These are phyloP conservation scores for Epinephelus moara DNA, from an alignment of 2,113 vertebrate species.

Conservation along the genomic window DNA sequence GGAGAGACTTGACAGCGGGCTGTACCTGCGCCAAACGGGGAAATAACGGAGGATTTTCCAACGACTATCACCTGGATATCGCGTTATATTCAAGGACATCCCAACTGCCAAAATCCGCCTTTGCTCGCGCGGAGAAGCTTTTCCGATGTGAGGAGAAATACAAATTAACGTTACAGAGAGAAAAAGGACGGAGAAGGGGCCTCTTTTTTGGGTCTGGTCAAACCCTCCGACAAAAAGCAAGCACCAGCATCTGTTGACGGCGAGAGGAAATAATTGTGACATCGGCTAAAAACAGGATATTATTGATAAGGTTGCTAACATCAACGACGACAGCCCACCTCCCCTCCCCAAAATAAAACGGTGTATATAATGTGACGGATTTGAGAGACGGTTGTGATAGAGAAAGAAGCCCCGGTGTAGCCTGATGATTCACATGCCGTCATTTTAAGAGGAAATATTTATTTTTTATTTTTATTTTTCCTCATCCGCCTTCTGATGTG, in stretches of 20 bases:
- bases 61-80: conserved; percentile 68
- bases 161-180: conserved; percentile 75
- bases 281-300: conserved; percentile 65
- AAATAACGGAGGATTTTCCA: conserved; percentile 74
- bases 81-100: conserved; percentile 71
- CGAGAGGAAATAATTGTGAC: conserved; percentile 66
- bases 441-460: conserved; percentile 82
- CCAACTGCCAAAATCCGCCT: conserved; percentile 55
- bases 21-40: conserved; percentile 72
- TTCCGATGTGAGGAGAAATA: conserved; percentile 81
- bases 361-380: conserved; percentile 71
- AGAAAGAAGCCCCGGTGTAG: conserved; percentile 66
- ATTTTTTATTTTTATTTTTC: conserved; percentile 56
- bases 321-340: conserved; percentile 20
- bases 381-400: conserved; percentile 32
- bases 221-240: conserved; percentile 53
- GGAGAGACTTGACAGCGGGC: conserved; percentile 81
- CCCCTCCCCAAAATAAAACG: neutral
- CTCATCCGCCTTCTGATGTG: conserved; percentile 45
- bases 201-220: conserved; percentile 68
- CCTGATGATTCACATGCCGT: conserved; percentile 82
- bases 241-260: conserved; percentile 68
- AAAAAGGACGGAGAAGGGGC: conserved; percentile 76
- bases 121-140: conserved; percentile 67
- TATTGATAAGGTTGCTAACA: conserved; percentile 58